A percentile compares a stretch with the other conserved stretches of the same genome.
phyloP scores from a whole-genome alignment of 2,797 vertebrate genomes.

The Sebastes cheni region DNA sequence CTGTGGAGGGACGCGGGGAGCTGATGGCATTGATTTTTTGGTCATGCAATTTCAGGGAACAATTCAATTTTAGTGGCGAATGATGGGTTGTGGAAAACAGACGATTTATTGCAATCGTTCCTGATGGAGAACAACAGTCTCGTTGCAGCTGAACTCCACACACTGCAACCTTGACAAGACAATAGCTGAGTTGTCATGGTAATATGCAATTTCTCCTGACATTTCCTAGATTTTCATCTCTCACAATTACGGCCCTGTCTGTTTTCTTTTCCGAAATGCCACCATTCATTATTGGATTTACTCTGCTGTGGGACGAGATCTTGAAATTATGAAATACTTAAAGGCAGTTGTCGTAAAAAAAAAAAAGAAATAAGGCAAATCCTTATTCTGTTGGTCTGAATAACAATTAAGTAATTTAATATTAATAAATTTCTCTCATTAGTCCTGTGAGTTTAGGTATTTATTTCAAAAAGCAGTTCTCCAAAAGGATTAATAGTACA shows the following conservation, averaged over 20 bases:
- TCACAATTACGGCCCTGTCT: conserved; percentile 40
- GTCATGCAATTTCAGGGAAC: conserved; percentile 56
- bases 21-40: conserved; percentile 59
- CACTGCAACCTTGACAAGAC: conserved; percentile 55
- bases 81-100: conserved; percentile 25
- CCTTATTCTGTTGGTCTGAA: not conserved
- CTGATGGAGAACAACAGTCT: conserved; percentile 32
- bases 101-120: conserved; percentile 39
- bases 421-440: not conserved
- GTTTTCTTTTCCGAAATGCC: conserved; percentile 49
- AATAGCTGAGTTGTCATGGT: conserved; percentile 68
- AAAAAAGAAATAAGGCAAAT: not conserved
- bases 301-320: not conserved
- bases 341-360: not conserved
- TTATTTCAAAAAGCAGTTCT: not conserved
- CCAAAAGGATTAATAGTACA: not conserved
- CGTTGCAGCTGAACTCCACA: conserved; percentile 11
- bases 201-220: conserved; percentile 64
- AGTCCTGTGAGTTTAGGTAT: not conserved
- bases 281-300: conserved; percentile 32
- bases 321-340: not conserved
- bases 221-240: conserved; percentile 63
- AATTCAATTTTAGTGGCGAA: conserved; percentile 38
- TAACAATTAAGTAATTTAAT: not conserved
- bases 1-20: not conserved